A percentile compares a stretch with the other conserved stretches of the same genome.
These are phyloP conservation scores for Sebastes schlegelii DNA, from an alignment of 2,113 vertebrate species.

Conservation along the genomic window DNA sequence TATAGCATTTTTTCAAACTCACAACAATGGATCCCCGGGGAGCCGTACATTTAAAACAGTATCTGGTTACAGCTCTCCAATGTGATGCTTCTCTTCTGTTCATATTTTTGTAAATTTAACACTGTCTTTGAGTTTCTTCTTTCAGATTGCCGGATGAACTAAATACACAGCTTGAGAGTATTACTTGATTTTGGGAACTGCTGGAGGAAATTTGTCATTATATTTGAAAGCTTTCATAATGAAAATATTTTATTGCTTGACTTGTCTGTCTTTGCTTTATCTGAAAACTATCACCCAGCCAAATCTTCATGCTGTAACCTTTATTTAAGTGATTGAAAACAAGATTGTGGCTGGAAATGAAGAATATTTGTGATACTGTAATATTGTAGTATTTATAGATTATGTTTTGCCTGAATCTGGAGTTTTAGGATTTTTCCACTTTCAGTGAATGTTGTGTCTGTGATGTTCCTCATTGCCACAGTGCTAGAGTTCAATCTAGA, in stretches of 20 bases:
- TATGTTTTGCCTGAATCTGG: background rate
- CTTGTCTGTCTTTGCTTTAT: conserved; percentile 1
- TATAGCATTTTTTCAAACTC: background rate
- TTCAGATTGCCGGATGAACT: background rate
- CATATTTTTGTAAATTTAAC: background rate
- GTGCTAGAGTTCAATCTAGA: background rate
- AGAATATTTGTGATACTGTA: background rate
- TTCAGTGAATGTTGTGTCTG: background rate
- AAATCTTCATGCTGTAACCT: background rate
- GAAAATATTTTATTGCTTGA: background rate
- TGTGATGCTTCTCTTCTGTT: background rate
- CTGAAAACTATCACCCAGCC: background rate
- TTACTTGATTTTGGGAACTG: background rate
- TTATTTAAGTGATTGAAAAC: background rate
- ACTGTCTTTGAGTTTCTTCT: background rate
- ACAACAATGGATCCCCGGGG: background rate
- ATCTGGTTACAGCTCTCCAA: background rate
- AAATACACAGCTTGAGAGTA: background rate
- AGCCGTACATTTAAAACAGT: background rate
- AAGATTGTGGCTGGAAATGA: background rate
- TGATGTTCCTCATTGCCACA: background rate
- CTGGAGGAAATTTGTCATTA: background rate
- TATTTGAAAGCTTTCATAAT: background rate
- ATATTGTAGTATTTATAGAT: background rate
- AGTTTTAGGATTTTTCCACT: background rate